These are phyloP conservation scores for Tachina lurida DNA, from an alignment of 2,888 invertebrate genomes.

Conservation along the genomic window DNA sequence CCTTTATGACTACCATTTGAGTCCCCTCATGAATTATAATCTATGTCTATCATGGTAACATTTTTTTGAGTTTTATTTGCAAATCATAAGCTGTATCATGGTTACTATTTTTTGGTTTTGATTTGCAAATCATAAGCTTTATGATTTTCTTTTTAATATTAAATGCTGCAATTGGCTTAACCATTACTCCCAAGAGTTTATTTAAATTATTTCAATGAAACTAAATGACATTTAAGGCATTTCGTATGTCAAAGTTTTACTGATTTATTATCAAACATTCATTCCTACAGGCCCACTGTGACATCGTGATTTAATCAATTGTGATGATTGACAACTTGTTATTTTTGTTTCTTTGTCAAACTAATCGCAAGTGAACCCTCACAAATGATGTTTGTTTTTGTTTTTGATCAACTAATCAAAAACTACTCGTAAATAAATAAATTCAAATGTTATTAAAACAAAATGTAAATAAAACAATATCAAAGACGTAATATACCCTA, in stretches of 20 bases:
- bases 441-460: slow-evolving; percentile 41
- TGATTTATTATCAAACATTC: slow-evolving; percentile 28
- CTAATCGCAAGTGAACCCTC: slow-evolving; percentile 8
- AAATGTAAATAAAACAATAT: slow-evolving; percentile 16
- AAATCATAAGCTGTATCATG: no score
- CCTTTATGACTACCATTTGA: no score
- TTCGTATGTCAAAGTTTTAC: not conserved
- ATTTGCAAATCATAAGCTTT: no score
- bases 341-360: slow-evolving; percentile 20
- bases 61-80: no score
- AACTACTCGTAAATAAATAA: slow-evolving; percentile 29
- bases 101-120: no score
- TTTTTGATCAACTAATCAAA: slow-evolving; percentile 16
- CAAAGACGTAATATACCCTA: slow-evolving; percentile 26
- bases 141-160: not conserved
- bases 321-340: slow-evolving; percentile 74
- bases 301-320: slow-evolving; percentile 68
- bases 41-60: no score
- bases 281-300: slow-evolving; percentile 49
- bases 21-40: no score
- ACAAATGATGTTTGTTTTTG: slow-evolving; percentile 11
- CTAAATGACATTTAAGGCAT: slow-evolving; percentile 14
- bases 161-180: not conserved
- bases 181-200: not conserved
- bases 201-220: not conserved